phyloP scores from a whole-genome alignment of 2,888 invertebrate species.

The Ophion slaviceki region DNA sequence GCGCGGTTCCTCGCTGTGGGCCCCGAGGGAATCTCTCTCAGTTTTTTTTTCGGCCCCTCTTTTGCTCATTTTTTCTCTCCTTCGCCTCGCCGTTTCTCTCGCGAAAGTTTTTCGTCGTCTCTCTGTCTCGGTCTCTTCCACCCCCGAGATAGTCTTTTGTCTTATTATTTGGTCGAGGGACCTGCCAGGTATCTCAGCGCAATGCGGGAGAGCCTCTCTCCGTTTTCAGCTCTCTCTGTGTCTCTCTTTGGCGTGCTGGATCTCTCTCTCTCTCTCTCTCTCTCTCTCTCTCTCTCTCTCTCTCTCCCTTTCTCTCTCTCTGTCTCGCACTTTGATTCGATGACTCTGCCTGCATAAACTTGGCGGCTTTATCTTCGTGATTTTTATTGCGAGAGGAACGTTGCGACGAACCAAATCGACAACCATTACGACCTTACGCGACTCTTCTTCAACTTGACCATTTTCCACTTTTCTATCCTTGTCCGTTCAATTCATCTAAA shows the following conservation, averaged over 20 bases:
- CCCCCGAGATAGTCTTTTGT: slow-evolving; percentile 75
- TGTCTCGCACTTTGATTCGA: slow-evolving; percentile 51
- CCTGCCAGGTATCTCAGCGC: slow-evolving; percentile 66
- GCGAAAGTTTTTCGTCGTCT: slow-evolving; percentile 56
- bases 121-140: slow-evolving; percentile 69
- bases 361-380: slow-evolving; percentile 79
- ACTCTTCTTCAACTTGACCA: slow-evolving; percentile 15
- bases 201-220: slow-evolving; percentile 32
- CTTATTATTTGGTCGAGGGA: slow-evolving; percentile 78
- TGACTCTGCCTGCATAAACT: slow-evolving; percentile 76
- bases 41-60: slow-evolving; percentile 12
- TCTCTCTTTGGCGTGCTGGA: background rate
- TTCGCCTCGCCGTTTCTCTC: slow-evolving; percentile 52
- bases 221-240: slow-evolving; percentile 65
- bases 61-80: slow-evolving; percentile 40
- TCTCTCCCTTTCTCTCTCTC: slow-evolving; percentile 41
- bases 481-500: background rate
- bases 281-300: slow-evolving; percentile 43
- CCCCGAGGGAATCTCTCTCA: slow-evolving; percentile 44
- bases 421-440: slow-evolving; percentile 38
- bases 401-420: slow-evolving; percentile 56
- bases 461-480: background rate
- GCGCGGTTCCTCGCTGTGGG: slow-evolving; percentile 48
- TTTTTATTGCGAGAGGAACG: slow-evolving; percentile 75
- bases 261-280: slow-evolving; percentile 43